Conservation (phyloP, 1,140 invertebrate species). For the Pseudomyrmex pallidus region DNA sequence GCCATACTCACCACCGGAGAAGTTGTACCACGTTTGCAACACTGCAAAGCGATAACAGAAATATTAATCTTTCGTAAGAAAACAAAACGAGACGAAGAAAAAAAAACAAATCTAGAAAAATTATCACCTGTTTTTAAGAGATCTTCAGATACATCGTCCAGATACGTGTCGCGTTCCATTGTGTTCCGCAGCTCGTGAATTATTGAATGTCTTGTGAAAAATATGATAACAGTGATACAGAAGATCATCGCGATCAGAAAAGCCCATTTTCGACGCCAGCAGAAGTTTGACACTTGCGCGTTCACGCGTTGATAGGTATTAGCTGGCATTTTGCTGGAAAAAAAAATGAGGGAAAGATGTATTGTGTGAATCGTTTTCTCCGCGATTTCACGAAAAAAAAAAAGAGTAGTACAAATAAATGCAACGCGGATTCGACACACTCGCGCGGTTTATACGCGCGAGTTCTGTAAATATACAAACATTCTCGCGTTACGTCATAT, state of each 20-base stretch:
- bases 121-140: constrained; percentile 26
- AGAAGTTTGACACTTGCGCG: not conserved
- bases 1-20: constrained; percentile 58
- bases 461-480: no score
- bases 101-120: not conserved
- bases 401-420: not conserved
- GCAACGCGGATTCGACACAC: not conserved
- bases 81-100: not conserved
- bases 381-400: not conserved
- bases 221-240: not conserved
- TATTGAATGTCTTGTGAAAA: not conserved
- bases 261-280: constrained; percentile 21
- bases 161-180: not conserved
- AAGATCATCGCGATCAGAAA: constrained; percentile 7
- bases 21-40: constrained; percentile 60
- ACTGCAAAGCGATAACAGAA: constrained; percentile 56
- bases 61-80: not conserved
- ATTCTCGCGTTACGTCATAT: no score
- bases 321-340: not conserved
- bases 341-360: not conserved
- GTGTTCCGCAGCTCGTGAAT: not conserved
- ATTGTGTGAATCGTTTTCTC: not conserved
- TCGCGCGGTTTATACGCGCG: not conserved
- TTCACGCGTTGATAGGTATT: not conserved
- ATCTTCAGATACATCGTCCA: constrained; percentile 19